Evolutionary conservation across 2,113 vertebrate genomes (phyloP).

Genomic region (Crypturellus undulatus): DNA sequence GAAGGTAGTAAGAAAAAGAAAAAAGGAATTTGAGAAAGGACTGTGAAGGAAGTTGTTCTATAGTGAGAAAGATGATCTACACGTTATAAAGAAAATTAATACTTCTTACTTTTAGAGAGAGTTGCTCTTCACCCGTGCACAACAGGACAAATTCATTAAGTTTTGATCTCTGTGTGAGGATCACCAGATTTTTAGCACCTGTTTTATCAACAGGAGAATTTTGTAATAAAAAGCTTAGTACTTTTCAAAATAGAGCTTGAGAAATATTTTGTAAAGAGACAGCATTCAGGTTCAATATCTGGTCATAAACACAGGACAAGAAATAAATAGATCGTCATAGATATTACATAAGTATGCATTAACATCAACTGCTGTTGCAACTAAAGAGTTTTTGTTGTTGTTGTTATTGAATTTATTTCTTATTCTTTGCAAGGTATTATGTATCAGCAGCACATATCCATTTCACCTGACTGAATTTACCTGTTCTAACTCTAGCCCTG

Average conservation of each 20-base stretch:
- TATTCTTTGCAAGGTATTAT: neutral
- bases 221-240: neutral
- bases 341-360: neutral
- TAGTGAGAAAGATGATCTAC: neutral
- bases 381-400: neutral
- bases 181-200: slow-evolving; percentile 50
- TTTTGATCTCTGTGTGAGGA: slow-evolving; percentile 55
- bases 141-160: slow-evolving; percentile 40
- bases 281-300: neutral
- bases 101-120: slow-evolving; percentile 51
- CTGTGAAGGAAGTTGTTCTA: neutral
- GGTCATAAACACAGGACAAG: neutral
- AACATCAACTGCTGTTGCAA: neutral
- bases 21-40: neutral
- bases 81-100: neutral
- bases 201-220: neutral
- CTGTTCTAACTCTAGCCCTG: neutral
- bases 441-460: neutral
- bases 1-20: neutral
- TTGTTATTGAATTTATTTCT: neutral
- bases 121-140: slow-evolving; percentile 24
- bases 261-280: neutral
- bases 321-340: neutral
- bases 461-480: neutral
- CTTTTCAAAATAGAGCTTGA: neutral